Evolutionary conservation across 2,888 invertebrate genomes (phyloP), one percentile per base, ranked within the genome.

Genomic region (Esperia sulphurella): DNA sequence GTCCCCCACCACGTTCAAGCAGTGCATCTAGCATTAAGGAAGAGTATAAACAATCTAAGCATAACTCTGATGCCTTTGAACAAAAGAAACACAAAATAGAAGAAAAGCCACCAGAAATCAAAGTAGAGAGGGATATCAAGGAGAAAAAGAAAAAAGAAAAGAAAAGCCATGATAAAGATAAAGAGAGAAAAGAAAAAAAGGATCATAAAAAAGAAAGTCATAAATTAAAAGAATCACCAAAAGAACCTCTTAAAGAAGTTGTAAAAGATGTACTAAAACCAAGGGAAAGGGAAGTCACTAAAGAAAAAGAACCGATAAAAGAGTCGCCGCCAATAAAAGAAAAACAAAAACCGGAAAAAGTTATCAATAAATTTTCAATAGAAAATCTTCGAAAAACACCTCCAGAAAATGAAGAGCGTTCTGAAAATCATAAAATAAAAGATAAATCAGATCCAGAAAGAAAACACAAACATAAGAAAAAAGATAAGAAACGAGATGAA

Each of bases 401-500:
- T 46, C 67, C 75, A 55, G 89, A 87, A 51, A 67, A 53, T 58
- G 79, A 79, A 41, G 86, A 88, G 33, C 70, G 77, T 35, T 51
- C 65, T 47, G 83, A 83, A 55, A 75, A 59, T 56, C 80, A 79
- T 41, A 90, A 89, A 63, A 68, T 81, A 46, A 90, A 86, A 70
- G 91, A 91, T 14, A 91, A 91, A 62, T 82, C 85, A 48, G 86
- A 90, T 49, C 73, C 80, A 42, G 91, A 91, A 65, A 85, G 89
- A 54, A 91, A 91, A 60, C 91, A 92, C 57, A 92, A 92, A 67
- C 92, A 92, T 57, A 92, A 92, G 79, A 92, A 92, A 71, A 92
- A 92, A 71, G 92, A 92, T 56, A 94, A 93, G 63, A 94, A 92
- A 65, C 90, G 91, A 47, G 90, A 92, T 66, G 93, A 93, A 57